A percentile compares a stretch with the other conserved stretches of the same genome.
These are phyloP conservation scores for Zaprionus tsacasi DNA, from an alignment of 1,140 invertebrate species.

Conservation along the genomic window DNA sequence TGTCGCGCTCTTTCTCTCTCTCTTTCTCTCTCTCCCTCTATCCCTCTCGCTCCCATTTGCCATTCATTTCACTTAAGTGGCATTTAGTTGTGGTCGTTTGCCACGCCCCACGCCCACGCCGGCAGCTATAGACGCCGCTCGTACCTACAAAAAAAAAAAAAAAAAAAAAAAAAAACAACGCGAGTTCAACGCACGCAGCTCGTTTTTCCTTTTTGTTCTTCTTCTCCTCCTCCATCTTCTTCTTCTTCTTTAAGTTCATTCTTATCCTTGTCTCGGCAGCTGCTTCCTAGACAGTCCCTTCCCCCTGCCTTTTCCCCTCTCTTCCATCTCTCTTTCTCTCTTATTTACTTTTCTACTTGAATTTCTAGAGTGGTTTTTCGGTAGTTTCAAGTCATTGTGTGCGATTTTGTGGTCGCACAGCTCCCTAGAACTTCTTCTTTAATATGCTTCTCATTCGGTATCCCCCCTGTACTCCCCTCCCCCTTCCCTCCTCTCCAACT, in stretches of 20 bases:
- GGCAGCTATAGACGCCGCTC: background rate
- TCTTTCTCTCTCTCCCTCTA: background rate
- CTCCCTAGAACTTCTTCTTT: background rate
- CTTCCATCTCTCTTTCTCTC: conserved; percentile 5
- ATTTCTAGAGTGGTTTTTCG: conserved; percentile 47
- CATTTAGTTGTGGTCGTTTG: conserved; percentile 47
- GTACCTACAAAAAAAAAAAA: no score
- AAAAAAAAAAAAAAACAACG: no score
- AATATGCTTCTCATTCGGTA: conserved; percentile 1
- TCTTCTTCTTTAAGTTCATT: conserved; percentile 3
- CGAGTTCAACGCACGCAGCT: conserved; percentile 44
- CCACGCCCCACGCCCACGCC: conserved; percentile 44
- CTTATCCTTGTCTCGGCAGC: conserved; percentile 14
- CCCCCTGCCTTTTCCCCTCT: background rate
- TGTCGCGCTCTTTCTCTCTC: conserved; percentile 9
- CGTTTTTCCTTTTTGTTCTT: conserved; percentile 1
- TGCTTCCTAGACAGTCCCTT: conserved; percentile 8
- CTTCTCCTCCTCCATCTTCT: no score
- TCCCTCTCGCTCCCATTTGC: conserved; percentile 42
- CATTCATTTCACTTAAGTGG: conserved; percentile 78
- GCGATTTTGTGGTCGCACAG: conserved; percentile 15
- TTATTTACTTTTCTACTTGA: conserved; percentile 57
- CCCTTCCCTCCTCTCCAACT: background rate
- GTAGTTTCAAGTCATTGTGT: conserved; percentile 60
- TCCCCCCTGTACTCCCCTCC: background rate